Evolutionary conservation across 2,888 invertebrate species (phyloP), one percentile per base, ranked within the genome.

Genomic region (Zonitis immaculata): DNA sequence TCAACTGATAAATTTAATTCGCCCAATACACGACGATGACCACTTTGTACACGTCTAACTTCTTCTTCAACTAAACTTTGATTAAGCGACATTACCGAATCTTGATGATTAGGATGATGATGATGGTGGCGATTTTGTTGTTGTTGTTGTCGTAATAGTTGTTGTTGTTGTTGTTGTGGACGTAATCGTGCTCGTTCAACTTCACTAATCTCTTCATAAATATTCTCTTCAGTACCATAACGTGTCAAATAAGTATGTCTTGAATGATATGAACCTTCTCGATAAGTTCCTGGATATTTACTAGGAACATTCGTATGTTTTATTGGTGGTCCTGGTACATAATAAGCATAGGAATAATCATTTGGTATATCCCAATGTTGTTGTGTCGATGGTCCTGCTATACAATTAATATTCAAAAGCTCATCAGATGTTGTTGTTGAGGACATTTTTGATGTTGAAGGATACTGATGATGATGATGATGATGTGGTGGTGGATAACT

Each of bases 1-100:
- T 93, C 92, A 42, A 75, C 89, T 64, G 91, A 89, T 56, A 93
- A 81, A 79, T 92, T 92, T 54, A 93, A 78, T 75, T 93, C 91
- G 42, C 90, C 91, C 59, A 93, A 80, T 63, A 91, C 89, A 70
- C 89, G 81, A 66, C 86, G 85, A 76, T 93, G 92, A 51, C 88
- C 82, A 59, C 86, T 87, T 74, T 91, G 91, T 46, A 93, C 91
- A 60, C 88, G 81, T 47, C 89, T 83, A 49, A 91, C 87, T 76
- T 92, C 91, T 73, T 91, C 91, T 69, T 89, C 90, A 30, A 91
- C 86, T 52, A 89, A 81, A 66, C 84, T 85, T 70, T 86, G 83
- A 69, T 84, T 84, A 53, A 87, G 76, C 6, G 86, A 86, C 53
- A 85, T 83, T 44, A 86, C 79, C 11, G 86, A 85, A 25, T 63